A percentile compares a stretch with the other conserved stretches of the same genome.
Conservation (phyloP, 2,888 invertebrate genomes). For the Teleogryllus oceanicus region DNA sequence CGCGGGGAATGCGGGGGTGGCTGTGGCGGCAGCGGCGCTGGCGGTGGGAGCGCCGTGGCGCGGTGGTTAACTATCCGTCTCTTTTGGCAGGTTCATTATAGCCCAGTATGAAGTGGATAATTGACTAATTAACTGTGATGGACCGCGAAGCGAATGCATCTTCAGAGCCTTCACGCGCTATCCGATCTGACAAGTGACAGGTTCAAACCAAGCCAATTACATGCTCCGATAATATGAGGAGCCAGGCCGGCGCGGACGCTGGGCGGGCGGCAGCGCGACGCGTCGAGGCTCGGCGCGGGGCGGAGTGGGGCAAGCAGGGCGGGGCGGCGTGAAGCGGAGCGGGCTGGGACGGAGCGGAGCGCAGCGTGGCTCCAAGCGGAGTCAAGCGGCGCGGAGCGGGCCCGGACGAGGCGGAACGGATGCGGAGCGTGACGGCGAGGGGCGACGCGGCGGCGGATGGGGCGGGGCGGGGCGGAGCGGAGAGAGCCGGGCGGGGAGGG, state of each 20-base stretch:
- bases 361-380: not conserved
- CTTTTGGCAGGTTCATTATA: constrained; percentile 37
- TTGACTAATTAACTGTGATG: constrained; percentile 38
- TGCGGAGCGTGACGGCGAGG: too few species aligned
- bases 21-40: not conserved
- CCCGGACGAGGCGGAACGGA: too few species aligned
- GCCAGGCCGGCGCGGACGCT: constrained; percentile 1
- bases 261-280: not conserved
- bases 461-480: too few species aligned
- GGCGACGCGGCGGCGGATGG: too few species aligned
- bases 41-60: constrained; percentile 20
- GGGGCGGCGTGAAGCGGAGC: not conserved
- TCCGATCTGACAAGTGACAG: constrained; percentile 29
- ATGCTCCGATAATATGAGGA: constrained; percentile 33
- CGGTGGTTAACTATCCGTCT: constrained; percentile 32
- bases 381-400: not conserved
- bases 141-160: constrained; percentile 23
- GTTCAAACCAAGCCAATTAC: constrained; percentile 32
- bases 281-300: not conserved
- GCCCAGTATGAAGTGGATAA: constrained; percentile 32
- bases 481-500: too few species aligned
- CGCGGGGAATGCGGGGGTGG: constrained; percentile 21
- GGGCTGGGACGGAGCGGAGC: not conserved
- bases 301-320: not conserved
- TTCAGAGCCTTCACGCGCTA: constrained; percentile 27